Evolutionary conservation across 2,113 vertebrate species (phyloP).

Genomic region (Genyomyrus donnyi): DNA sequence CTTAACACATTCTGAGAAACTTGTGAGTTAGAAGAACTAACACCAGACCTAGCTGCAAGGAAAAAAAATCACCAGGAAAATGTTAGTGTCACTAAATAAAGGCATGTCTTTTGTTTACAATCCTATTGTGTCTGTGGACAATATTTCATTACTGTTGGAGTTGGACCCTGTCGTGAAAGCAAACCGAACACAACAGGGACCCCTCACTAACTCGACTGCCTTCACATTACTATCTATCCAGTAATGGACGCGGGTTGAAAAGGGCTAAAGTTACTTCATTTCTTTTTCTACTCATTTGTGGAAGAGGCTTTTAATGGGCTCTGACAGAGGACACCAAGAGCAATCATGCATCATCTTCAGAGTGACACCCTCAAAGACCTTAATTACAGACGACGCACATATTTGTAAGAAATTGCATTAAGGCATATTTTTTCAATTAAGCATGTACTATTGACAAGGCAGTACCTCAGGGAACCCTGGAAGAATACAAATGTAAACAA

Average conservation of each 20-base stretch:
- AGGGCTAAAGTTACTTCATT: neutral
- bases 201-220: neutral
- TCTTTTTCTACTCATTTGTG: neutral
- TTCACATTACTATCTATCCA: neutral
- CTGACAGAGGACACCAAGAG: slow-evolving; percentile 23
- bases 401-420: slow-evolving; percentile 17
- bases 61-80: neutral
- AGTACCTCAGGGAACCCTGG: neutral
- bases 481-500: neutral
- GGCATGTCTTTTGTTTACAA: neutral
- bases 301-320: neutral
- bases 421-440: neutral
- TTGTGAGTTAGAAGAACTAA: neutral
- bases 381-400: slow-evolving; percentile 37
- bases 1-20: neutral
- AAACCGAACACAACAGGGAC: neutral
- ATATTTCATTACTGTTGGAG: slow-evolving; percentile 8
- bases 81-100: neutral
- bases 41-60: neutral
- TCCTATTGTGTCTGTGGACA: slow-evolving; percentile 8
- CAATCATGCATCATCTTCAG: neutral
- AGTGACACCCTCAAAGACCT: slow-evolving; percentile 27
- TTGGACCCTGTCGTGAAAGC: neutral
- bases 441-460: neutral
- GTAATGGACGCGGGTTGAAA: neutral